A percentile compares a stretch with the other conserved stretches of the same genome.
These are phyloP conservation scores for Actinopyga echinites DNA, from an alignment of 53 echinoderm and acorn worm species.

Conservation along the genomic window DNA sequence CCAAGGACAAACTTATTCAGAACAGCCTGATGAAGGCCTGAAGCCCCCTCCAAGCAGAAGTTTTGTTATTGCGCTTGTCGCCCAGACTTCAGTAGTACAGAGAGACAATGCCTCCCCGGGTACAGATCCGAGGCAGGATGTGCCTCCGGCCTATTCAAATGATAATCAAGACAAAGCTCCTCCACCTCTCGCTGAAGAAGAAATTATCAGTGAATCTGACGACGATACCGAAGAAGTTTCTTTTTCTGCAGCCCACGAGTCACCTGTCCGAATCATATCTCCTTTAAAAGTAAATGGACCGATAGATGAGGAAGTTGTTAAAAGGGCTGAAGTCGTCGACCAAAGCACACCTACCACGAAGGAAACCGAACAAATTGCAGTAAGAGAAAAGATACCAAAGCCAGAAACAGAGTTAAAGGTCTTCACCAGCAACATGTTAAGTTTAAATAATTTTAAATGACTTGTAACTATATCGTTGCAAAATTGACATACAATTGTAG, in stretches of 20 bases:
- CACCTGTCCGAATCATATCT: conserved; percentile 3
- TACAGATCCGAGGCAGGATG: neutral
- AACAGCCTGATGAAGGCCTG: neutral
- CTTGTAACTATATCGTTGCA: too few species aligned
- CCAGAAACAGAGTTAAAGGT: neutral
- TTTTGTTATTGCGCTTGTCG: conserved; percentile 27
- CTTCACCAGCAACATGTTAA: too few species aligned
- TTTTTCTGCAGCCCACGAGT: conserved; percentile 1
- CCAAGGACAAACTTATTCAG: neutral
- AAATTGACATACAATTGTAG: too few species aligned
- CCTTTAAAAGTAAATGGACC: conserved; percentile 1
- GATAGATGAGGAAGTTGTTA: conserved; percentile 24
- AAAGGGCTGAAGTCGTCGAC: conserved; percentile 14
- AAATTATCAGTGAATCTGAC: neutral
- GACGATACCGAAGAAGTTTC: neutral
- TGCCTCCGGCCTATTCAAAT: neutral
- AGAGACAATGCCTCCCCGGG: neutral
- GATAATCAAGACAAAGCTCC: neutral
- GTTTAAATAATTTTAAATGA: too few species aligned
- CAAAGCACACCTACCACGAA: neutral
- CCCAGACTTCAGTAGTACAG: neutral
- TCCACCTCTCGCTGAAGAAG: conserved; percentile 19
- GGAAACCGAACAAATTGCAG: neutral
- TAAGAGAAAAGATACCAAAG: neutral
- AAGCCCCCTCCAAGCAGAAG: neutral